Conservation (phyloP, 2,888 invertebrate genomes). For the Carterocephalus palaemon region DNA sequence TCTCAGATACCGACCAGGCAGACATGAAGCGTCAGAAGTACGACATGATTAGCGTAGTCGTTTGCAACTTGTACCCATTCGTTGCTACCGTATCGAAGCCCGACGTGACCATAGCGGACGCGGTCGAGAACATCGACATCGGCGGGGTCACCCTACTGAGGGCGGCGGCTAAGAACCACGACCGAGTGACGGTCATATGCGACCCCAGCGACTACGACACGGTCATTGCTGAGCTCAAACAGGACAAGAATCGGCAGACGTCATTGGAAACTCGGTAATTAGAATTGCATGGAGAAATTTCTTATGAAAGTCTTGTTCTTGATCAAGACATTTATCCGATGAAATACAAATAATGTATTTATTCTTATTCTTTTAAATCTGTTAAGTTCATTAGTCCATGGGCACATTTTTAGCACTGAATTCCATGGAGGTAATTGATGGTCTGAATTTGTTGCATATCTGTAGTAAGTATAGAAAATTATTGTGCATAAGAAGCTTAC, state of each 20-base stretch:
- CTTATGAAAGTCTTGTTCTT: slow-evolving; percentile 97
- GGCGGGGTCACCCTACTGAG: slow-evolving; percentile 96
- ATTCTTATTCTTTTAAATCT: too few relatives aligned
- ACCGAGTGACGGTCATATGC: slow-evolving; percentile 94
- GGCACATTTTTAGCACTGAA: too few relatives aligned
- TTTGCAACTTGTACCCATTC: slow-evolving; percentile 98
- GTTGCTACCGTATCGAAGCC: slow-evolving; percentile 90
- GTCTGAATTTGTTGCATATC: too few relatives aligned
- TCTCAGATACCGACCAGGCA: slow-evolving; percentile 85
- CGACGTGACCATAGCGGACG: slow-evolving; percentile 89
- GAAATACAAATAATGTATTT: too few relatives aligned
- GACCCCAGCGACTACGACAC: slow-evolving; percentile 92
- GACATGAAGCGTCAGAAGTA: slow-evolving; percentile 90
- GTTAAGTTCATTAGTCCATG: too few relatives aligned
- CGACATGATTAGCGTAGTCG: slow-evolving; percentile 91
- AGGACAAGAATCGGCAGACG: slow-evolving; percentile 82
- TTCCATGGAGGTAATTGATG: too few relatives aligned
- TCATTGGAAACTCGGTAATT: slow-evolving; percentile 82
- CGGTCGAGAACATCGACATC: slow-evolving; percentile 98
- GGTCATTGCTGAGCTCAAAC: slow-evolving; percentile 85
- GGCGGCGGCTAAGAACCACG: slow-evolving; percentile 98
- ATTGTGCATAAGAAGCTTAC: too few relatives aligned
- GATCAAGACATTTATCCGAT: too few relatives aligned
- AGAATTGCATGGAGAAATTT: slow-evolving; percentile 81
- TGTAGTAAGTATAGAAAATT: too few relatives aligned